These are phyloP conservation scores for Drusus annulatus DNA, from an alignment of 1,140 invertebrate species.

Conservation along the genomic window DNA sequence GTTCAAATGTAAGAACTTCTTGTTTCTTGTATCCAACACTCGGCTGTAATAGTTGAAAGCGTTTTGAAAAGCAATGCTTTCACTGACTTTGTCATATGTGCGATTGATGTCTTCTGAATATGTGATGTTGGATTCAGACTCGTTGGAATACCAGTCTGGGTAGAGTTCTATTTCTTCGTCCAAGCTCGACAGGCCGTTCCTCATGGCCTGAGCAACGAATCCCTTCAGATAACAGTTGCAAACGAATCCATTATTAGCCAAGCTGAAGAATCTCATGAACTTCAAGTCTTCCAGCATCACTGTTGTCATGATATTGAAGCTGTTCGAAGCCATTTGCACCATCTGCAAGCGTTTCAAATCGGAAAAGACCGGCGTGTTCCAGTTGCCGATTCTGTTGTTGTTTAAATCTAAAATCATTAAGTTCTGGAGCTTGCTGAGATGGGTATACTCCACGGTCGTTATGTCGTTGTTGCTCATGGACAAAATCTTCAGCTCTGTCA, in stretches of 20 bases:
- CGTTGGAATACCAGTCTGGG: conserved; percentile 45
- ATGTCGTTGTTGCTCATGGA: conserved; percentile 69
- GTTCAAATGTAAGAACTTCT: neutral
- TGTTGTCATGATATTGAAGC: conserved; percentile 60
- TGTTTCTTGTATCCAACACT: conserved; percentile 14
- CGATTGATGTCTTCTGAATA: neutral
- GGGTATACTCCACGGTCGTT: conserved; percentile 55
- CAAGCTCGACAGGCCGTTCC: conserved; percentile 6
- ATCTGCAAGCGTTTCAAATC: conserved; percentile 63
- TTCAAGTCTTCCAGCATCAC: conserved; percentile 31
- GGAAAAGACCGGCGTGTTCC: conserved; percentile 66
- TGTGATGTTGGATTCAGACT: neutral
- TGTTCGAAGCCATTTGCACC: conserved; percentile 69
- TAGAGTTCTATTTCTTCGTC: neutral
- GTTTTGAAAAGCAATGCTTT: conserved; percentile 47
- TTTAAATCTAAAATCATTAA: conserved; percentile 70
- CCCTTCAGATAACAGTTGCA: conserved; percentile 32
- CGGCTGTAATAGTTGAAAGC: conserved; percentile 48
- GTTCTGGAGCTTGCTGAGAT: conserved; percentile 61
- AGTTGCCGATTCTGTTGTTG: conserved; percentile 69
- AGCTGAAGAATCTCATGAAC: conserved; percentile 4
- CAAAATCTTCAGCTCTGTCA: conserved; percentile 66
- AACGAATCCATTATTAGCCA: conserved; percentile 16
- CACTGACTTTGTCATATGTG: conserved; percentile 23
- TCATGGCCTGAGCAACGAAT: neutral